Evolutionary conservation across 2,888 invertebrate genomes (phyloP), one percentile per base, ranked within the genome.

Genomic region (Drosophila macrospina): DNA sequence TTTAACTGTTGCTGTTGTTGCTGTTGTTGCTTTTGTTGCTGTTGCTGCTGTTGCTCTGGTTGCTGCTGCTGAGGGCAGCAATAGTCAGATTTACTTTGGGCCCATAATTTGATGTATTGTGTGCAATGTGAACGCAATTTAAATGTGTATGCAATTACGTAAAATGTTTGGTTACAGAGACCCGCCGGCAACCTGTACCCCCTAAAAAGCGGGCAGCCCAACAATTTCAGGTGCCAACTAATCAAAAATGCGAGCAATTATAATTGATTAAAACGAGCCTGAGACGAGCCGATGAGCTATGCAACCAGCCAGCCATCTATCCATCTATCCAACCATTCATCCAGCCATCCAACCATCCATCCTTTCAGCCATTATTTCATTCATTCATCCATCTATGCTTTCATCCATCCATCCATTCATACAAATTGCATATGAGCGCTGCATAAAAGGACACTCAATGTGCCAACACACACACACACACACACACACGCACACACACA

Each of bases 191-290:
- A 28, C 7, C 28, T 4, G 6, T 7, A 5, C 28, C 28, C 8
- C 37, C 34, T 34, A 39, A 20, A 34, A 30, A 24, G 34, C 28
- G 11, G n/a, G 15, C 28, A 11, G 51, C 30, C 44, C 42, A 39
- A 45, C 69, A 60, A 42, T 36, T 60, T 60, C 82, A 80, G 86
- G 82, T 82, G 82, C 83, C 73, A 87, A 88, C 88, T 82, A 88
- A 82, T 82, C 88, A 86, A 82, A 82, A 88, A 82, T 88, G 66
- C 78, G 63, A 86, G 88, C 83, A 82, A 82, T 82, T 82, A 82
- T 88, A 82, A 82, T 88, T 82, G 88, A 82, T 82, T 82, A 82
- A 82, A 82, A 80, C 83, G 80, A 76, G 68, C 60, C 66, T 15
- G 61, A 65, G 45, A 42, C 50, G 51, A 42, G 52, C 11, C 30